A percentile compares a stretch with the other conserved stretches of the same genome.
Conservation (phyloP, 2,797 vertebrate genomes). For the Fratercula arctica region DNA sequence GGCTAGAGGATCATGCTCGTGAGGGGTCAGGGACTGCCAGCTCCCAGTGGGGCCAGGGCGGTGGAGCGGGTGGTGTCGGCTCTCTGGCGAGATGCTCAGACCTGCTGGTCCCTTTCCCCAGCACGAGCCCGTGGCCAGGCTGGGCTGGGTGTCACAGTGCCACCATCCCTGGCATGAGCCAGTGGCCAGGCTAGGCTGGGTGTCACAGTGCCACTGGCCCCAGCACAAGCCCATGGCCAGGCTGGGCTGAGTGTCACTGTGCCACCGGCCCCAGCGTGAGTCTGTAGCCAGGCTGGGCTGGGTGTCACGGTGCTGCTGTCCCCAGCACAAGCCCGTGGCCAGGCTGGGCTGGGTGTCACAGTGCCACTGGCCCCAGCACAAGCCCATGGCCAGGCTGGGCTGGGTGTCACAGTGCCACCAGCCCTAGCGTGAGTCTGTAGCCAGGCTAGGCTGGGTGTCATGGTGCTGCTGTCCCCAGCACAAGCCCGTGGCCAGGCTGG, state of each 20-base stretch:
- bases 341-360: background rate
- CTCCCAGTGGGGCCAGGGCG: rapidly evolving
- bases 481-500: rapidly evolving
- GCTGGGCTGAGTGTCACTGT: background rate
- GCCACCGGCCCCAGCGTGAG: background rate
- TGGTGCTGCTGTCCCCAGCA: background rate
- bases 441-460: background rate
- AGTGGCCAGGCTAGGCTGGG: background rate
- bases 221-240: background rate
- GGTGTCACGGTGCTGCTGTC: background rate
- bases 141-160: background rate
- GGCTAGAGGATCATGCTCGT: background rate
- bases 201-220: background rate
- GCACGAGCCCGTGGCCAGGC: rapidly evolving
- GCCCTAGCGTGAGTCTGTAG: rapidly evolving
- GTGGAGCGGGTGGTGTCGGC: rapidly evolving
- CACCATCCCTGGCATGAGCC: background rate
- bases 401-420: background rate
- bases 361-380: background rate
- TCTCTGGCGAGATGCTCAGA: background rate
- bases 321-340: rapidly evolving
- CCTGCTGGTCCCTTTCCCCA: background rate
- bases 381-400: rapidly evolving
- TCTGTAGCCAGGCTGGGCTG: background rate
- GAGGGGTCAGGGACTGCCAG: background rate